phyloP scores from a whole-genome alignment of 2,888 invertebrate genomes.

The Sphaerophoria taeniata region DNA sequence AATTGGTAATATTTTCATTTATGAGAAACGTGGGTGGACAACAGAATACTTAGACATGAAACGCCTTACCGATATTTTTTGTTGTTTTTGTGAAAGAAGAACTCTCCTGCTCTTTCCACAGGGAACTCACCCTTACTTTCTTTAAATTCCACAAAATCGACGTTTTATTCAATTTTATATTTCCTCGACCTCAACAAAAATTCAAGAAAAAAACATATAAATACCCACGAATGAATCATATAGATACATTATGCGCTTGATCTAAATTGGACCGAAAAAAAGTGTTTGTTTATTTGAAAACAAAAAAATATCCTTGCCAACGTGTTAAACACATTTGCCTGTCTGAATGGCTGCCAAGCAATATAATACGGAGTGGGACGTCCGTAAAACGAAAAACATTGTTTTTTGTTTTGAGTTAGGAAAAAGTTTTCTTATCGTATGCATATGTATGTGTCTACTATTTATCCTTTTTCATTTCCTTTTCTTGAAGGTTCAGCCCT shows the following conservation, averaged over 20 bases:
- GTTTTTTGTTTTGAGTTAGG: slow-evolving; percentile 59
- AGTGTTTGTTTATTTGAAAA: slow-evolving; percentile 58
- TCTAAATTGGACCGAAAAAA: slow-evolving; percentile 8
- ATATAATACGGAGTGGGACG: slow-evolving; percentile 51
- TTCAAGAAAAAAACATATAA: no score
- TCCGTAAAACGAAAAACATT: slow-evolving; percentile 59
- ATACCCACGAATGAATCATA: slow-evolving; percentile 17
- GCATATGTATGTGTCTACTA: slow-evolving; percentile 35
- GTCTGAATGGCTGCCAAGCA: slow-evolving; percentile 68
- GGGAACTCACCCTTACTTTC: no score
- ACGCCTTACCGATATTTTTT: no score
- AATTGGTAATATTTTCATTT: no score
- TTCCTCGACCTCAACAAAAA: no score
- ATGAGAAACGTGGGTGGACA: no score
- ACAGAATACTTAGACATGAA: no score
- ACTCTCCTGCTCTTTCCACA: no score
- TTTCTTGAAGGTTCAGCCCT: slow-evolving; percentile 3
- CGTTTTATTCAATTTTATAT: no score
- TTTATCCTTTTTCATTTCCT: not conserved
- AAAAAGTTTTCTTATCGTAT: slow-evolving; percentile 49
- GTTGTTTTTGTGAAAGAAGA: no score
- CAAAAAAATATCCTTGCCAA: slow-evolving; percentile 67
- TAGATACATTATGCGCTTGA: slow-evolving; percentile 19
- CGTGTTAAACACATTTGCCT: slow-evolving; percentile 72
- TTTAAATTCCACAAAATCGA: no score